These are phyloP conservation scores for Gallinago paraguaiae DNA, from an alignment of 2,113 vertebrate species.

Conservation along the genomic window DNA sequence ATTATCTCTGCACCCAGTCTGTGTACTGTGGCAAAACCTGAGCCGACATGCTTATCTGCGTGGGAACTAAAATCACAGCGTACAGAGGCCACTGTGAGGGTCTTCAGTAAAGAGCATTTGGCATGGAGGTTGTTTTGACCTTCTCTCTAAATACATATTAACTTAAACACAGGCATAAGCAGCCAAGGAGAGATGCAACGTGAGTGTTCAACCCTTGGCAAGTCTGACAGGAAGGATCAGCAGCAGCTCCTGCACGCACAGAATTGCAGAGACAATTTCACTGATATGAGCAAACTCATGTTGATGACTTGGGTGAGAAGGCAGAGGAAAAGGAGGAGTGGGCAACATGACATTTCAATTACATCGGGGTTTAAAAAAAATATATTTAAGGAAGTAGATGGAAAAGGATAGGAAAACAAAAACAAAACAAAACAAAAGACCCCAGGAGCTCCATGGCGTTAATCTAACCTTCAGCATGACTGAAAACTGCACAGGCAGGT, in stretches of 20 bases:
- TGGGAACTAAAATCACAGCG: background rate
- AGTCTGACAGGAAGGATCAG: slow-evolving; percentile 45
- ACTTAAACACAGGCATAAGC: background rate
- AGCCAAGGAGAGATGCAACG: background rate
- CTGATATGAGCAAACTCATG: background rate
- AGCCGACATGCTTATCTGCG: background rate
- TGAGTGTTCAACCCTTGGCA: background rate
- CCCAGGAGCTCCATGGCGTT: background rate
- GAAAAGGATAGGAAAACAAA: slow-evolving; percentile 15
- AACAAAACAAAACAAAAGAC: slow-evolving; percentile 32
- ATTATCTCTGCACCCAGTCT: background rate
- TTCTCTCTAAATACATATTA: background rate
- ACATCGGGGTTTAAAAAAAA: background rate
- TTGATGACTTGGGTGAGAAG: slow-evolving; percentile 19
- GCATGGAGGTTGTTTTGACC: background rate
- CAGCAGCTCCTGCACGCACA: background rate
- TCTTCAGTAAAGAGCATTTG: background rate
- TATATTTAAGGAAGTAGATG: background rate
- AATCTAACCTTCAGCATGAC: slow-evolving; percentile 57
- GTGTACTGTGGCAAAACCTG: background rate
- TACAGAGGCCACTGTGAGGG: background rate
- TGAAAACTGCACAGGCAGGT: slow-evolving; percentile 49
- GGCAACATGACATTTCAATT: slow-evolving; percentile 36
- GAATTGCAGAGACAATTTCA: slow-evolving; percentile 25
- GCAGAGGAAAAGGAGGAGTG: background rate